Percentiles rank a stretch among this genome's conserved stretches.
phyloP scores from a whole-genome alignment of 35 echinoderm and acorn worm species.

The Eucidaris tribuloides region DNA sequence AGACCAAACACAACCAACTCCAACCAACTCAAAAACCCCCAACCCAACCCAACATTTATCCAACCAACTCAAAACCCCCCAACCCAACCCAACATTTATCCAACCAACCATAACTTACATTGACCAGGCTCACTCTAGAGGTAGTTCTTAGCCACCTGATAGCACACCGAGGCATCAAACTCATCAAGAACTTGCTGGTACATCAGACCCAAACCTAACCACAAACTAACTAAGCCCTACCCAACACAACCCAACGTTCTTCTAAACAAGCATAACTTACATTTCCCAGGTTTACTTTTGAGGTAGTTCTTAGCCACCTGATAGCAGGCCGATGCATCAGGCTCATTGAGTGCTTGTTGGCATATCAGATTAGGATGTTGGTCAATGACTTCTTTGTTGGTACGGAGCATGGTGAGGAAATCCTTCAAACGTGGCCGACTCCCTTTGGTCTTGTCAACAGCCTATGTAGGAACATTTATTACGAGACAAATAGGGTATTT shows the following conservation, averaged over 20 bases:
- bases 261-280: too few relatives aligned
- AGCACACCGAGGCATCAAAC: conserved; percentile 79
- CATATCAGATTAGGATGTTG: conserved; percentile 72
- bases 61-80: too few relatives aligned
- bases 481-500: not conserved
- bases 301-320: conserved; percentile 48
- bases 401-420: conserved; percentile 75
- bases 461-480: conserved; percentile 52
- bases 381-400: conserved; percentile 68
- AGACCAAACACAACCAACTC: too few relatives aligned
- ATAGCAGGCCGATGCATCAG: conserved; percentile 70
- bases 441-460: conserved; percentile 38
- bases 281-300: conserved; percentile 17
- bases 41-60: too few relatives aligned
- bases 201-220: too few relatives aligned
- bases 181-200: conserved; percentile 86
- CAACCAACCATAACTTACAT: too few relatives aligned
- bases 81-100: too few relatives aligned
- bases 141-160: conserved; percentile 39
- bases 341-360: conserved; percentile 90
- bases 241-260: too few relatives aligned
- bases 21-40: too few relatives aligned
- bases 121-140: conserved; percentile 36
- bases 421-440: conserved; percentile 45
- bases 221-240: too few relatives aligned